Base-by-base conservation (phyloP, 2,113 vertebrate species). In the Spilogale gracilis region DNA sequence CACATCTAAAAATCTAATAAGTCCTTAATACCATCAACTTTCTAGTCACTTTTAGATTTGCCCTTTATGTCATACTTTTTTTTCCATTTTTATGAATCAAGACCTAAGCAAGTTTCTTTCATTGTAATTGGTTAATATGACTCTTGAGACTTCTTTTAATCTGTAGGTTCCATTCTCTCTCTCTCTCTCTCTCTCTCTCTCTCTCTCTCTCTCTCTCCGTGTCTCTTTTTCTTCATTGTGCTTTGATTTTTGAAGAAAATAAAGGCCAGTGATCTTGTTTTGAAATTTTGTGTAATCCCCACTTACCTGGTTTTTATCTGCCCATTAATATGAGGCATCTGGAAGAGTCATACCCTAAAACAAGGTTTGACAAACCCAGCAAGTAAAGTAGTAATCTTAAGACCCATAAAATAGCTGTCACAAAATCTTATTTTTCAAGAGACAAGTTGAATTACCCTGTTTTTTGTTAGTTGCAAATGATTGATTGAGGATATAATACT, bases 231-330 rank as follows among this genome's bases (percentile, higher is more conserved):
- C 61, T n/a, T 52, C 32, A 2, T 79, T 96, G 69, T 87, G 23
- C 73, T 94, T 89, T 96, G n/a, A 6, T 67, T 92, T 97, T 90
- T 95, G 92, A 84, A 65, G 79, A 95, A 91, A 91, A 16, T 18
- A 56, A 81, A 95, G 84, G 23, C 27, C 30, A 25, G 60, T 0
- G 0, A 20, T 87, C 91, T 81, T 92, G 38, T 88, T 97, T 91
- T 94, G 27, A 78, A 65, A 74, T 88, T 73, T 91, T 63, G 38
- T 86, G 0, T 92, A 87, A 85, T 52, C 13, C 25, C 30, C n/a
- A 25, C 16, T 93, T 83, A 84, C 38, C 20, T 86, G 20, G 67
- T 92, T 89, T 73, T 94, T 95, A 73, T 48, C 32, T 89, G 14
- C 85, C 65, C 38, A 25, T 83, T 90, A 71, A 61, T 78, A 45